Percentiles rank a stretch among this genome's conserved stretches.
Conservation (phyloP, 2,113 vertebrate species). For the Channa maculata region DNA sequence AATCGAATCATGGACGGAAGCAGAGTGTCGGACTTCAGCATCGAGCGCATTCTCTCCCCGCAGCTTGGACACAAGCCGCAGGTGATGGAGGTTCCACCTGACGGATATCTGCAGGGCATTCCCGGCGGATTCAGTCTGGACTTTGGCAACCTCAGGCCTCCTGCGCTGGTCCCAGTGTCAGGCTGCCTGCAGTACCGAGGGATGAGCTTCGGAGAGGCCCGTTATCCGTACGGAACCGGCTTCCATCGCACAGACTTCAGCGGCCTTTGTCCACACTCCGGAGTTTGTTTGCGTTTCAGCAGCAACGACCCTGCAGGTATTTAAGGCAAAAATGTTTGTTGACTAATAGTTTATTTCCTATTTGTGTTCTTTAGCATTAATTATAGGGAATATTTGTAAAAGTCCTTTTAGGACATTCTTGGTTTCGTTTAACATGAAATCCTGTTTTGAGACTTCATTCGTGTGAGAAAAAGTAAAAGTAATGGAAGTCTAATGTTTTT, state of each 20-base stretch:
- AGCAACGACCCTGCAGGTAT: conserved; percentile 15
- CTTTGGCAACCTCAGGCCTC: background rate
- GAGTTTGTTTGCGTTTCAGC: conserved; percentile 28
- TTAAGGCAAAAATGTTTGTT: no score
- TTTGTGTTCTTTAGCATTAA: no score
- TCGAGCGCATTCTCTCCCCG: conserved; percentile 76
- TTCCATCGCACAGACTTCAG: conserved; percentile 41
- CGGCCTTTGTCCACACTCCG: conserved; percentile 1
- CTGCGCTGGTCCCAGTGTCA: background rate
- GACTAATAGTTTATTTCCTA: no score
- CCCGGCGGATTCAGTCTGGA: background rate
- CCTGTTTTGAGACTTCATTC: no score
- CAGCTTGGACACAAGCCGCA: conserved; percentile 40
- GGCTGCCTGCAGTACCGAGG: conserved; percentile 42
- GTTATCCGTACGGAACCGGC: conserved; percentile 18
- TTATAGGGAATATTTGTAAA: no score
- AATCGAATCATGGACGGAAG: conserved; percentile 34
- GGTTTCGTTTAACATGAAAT: no score
- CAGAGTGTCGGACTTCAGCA: conserved; percentile 75
- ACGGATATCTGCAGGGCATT: background rate
- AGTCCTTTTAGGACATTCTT: no score
- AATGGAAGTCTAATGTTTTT: no score
- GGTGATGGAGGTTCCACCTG: background rate
- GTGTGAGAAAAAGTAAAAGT: no score
- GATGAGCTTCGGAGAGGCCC: conserved; percentile 27